phyloP scores from a whole-genome alignment of 2,888 invertebrate genomes.

The Aelia acuminata region DNA sequence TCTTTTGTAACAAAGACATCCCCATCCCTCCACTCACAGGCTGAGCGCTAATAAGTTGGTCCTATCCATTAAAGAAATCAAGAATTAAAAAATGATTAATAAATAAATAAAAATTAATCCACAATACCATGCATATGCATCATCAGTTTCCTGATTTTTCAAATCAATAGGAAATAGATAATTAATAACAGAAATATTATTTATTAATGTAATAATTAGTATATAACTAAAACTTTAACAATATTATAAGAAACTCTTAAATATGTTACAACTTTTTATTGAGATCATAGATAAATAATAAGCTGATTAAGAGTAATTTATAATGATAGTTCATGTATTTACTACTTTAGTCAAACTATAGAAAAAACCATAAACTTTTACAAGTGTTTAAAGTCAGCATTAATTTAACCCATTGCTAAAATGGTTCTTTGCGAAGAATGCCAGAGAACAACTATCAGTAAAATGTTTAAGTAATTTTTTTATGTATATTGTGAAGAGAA shows the following conservation, averaged over 20 bases:
- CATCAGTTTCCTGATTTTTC: neutral
- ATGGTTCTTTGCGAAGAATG: too few relatives aligned
- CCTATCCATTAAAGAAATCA: conserved; percentile 72
- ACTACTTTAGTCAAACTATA: too few relatives aligned
- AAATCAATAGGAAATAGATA: neutral
- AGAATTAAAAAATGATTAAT: neutral
- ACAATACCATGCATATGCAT: neutral
- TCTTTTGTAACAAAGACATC: conserved; percentile 95
- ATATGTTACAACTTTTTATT: neutral
- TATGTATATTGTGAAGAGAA: too few relatives aligned
- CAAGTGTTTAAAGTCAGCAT: too few relatives aligned
- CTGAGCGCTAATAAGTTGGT: conserved; percentile 90
- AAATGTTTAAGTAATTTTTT: too few relatives aligned
- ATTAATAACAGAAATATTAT: conserved; percentile 44
- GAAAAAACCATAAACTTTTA: too few relatives aligned
- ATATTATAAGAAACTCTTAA: neutral
- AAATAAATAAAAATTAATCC: neutral
- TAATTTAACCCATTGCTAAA: too few relatives aligned
- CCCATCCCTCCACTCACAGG: conserved; percentile 96
- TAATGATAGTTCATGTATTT: neutral
- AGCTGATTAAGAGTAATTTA: neutral
- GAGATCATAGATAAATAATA: too few relatives aligned
- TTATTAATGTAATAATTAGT: too few relatives aligned
- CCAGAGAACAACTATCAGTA: too few relatives aligned
- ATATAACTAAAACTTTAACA: too few relatives aligned